These are phyloP conservation scores for Nemopilema nomurai DNA, from an alignment of 30 jellyfish, hydroid and myxozoan species.

Conservation along the genomic window DNA sequence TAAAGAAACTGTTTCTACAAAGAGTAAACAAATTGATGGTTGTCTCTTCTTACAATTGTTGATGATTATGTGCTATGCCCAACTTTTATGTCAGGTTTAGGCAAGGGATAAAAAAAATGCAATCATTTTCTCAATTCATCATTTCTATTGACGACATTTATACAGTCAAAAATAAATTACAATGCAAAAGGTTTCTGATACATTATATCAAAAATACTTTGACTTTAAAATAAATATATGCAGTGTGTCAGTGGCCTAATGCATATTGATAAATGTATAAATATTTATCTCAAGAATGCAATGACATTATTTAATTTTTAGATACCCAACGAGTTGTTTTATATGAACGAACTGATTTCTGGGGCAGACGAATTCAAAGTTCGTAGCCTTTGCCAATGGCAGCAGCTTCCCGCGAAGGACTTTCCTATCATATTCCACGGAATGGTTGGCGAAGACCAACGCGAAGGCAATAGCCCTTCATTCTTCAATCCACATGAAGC, in stretches of 20 bases:
- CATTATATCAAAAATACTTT: too few species aligned
- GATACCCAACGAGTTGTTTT: constrained; percentile 73
- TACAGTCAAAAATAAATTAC: too few species aligned
- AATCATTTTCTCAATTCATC: too few species aligned
- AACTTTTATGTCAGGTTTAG: too few species aligned
- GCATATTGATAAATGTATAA: too few species aligned
- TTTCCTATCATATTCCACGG: constrained; percentile 89
- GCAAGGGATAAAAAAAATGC: too few species aligned
- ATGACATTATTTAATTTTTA: background rate
- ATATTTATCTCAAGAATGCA: too few species aligned
- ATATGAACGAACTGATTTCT: constrained; percentile 77
- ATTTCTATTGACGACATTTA: too few species aligned
- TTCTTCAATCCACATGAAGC: constrained; percentile 94
- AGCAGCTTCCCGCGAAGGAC: constrained; percentile 49
- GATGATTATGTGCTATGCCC: constrained; percentile 48
- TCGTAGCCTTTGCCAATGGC: constrained; percentile 37
- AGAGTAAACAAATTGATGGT: background rate
- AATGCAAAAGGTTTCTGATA: too few species aligned
- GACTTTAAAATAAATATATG: too few species aligned
- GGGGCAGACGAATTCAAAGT: constrained; percentile 58
- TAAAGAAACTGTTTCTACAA: background rate
- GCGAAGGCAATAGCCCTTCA: constrained; percentile 95
- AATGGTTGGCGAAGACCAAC: constrained; percentile 75
- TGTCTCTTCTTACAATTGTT: background rate
- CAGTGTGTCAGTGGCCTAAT: too few species aligned